Base-by-base conservation (phyloP, 2,888 invertebrate genomes). In the Pinctada fucata region DNA sequence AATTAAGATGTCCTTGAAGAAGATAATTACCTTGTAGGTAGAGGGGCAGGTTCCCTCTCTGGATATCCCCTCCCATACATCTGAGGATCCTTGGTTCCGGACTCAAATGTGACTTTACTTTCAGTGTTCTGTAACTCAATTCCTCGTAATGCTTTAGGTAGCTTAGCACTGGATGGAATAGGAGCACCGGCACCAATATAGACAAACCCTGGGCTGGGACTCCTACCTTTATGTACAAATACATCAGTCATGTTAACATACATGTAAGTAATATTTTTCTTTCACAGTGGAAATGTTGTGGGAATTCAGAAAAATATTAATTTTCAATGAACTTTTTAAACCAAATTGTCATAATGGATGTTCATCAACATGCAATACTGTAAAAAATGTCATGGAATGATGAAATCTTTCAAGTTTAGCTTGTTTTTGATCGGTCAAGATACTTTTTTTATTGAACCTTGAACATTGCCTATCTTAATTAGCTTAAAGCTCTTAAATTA, bases 131-230 rank as follows among this genome's bases (percentile, higher is more conserved):
- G 73, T 16, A 65, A 51, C 6, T 74, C 74, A 47, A 65, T 63
- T 45, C 72, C 75, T 50, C 82, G 81, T 16, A 84, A 72, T 51
- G 83, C 82, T 78, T 82, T 86, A 10, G 86, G 84, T 73, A 79
- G 82, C 66, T 83, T 85, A 47, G 85, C 82, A 52, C 88, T 89
- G 6, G 89, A 85, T 0, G 91, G 90, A n/a, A 91, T 80, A 4
- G 84, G 85, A 5, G 89, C 91, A 1, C 92, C 92, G 45, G 92
- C 89, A 13, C 92, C 92, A 50, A 89, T 91, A 83, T 91, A 92
- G 63, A 91, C 85, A 87, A 92, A 92, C 49, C 85, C 87, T 64
- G 88, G 85, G 82, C 91, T 91, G 5, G 91, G 90, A 79, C 91
- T 91, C 10, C 85, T 85, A 85, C 90, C 92, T 92, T 79, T 0